Evolutionary conservation across 2,797 vertebrate genomes (phyloP).

Genomic region (Onychomys torridus): DNA sequence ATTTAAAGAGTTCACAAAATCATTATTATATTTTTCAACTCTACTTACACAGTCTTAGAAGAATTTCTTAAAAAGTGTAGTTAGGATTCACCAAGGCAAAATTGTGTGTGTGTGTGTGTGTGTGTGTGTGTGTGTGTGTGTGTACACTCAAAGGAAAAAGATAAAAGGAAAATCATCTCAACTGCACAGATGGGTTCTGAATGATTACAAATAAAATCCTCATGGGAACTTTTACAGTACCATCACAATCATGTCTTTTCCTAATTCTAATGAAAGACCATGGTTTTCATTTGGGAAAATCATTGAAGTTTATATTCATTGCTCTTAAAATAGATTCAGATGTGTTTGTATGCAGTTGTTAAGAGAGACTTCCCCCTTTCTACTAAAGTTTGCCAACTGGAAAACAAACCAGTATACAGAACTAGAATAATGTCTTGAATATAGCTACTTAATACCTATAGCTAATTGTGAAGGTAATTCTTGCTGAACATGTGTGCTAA

Average conservation of each 20-base stretch:
- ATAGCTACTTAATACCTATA: not conserved
- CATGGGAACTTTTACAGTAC: not conserved
- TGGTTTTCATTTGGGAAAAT: constrained; percentile 52
- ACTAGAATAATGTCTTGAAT: not conserved
- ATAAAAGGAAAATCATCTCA: constrained; percentile 41
- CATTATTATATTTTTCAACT: constrained; percentile 25
- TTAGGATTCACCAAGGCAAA: constrained; percentile 50
- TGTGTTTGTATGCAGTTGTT: constrained; percentile 32
- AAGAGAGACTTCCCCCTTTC: constrained; percentile 43
- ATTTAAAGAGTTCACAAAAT: constrained; percentile 53
- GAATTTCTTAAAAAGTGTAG: constrained; percentile 40
- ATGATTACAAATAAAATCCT: constrained; percentile 51
- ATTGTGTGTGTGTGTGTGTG: no score
- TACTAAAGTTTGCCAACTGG: constrained; percentile 56
- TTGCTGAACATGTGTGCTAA: not conserved
- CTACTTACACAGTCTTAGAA: constrained; percentile 19
- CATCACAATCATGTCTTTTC: constrained; percentile 24
- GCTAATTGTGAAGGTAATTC: not conserved
- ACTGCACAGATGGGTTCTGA: constrained; percentile 50
- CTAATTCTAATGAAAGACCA: constrained; percentile 59
- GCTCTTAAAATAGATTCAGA: constrained; percentile 5
- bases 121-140: not conserved
- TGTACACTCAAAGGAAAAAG: not conserved
- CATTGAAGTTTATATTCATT: constrained; percentile 64
- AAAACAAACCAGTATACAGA: constrained; percentile 54